These are phyloP conservation scores for Chlamydotis undulata DNA, from an alignment of 2,113 vertebrate species.

Conservation along the genomic window DNA sequence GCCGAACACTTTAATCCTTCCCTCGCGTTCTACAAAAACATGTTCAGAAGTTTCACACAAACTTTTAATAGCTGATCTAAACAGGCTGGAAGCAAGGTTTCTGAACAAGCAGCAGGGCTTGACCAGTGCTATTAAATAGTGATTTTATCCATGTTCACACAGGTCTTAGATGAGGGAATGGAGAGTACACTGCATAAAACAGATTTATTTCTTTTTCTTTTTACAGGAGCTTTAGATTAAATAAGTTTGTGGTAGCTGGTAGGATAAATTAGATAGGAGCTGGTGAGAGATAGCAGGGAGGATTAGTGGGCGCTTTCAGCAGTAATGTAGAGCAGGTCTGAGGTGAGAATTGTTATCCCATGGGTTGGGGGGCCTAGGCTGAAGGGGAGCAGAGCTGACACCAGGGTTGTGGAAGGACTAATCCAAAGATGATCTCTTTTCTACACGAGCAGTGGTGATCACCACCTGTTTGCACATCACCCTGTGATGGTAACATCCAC, in stretches of 20 bases:
- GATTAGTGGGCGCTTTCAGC: background rate
- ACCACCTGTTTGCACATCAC: background rate
- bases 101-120: constrained; percentile 34
- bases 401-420: background rate
- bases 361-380: background rate
- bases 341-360: background rate
- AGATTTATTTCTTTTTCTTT: background rate
- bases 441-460: background rate
- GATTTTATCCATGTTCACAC: constrained; percentile 54
- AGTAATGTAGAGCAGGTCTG: background rate
- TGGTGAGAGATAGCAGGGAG: background rate
- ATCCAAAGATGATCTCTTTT: background rate
- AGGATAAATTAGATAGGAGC: background rate
- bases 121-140: constrained; percentile 44
- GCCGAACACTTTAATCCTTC: background rate
- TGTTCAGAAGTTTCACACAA: background rate
- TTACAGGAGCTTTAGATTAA: constrained; percentile 13
- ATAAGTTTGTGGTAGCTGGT: background rate
- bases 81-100: background rate
- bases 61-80: constrained; percentile 44
- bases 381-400: background rate
- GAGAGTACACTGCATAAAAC: background rate
- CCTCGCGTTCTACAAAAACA: background rate
- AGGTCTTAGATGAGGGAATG: background rate
- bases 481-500: background rate